These are phyloP conservation scores for Epistrophella euchroma DNA, from an alignment of 2,888 invertebrate species.

Conservation along the genomic window DNA sequence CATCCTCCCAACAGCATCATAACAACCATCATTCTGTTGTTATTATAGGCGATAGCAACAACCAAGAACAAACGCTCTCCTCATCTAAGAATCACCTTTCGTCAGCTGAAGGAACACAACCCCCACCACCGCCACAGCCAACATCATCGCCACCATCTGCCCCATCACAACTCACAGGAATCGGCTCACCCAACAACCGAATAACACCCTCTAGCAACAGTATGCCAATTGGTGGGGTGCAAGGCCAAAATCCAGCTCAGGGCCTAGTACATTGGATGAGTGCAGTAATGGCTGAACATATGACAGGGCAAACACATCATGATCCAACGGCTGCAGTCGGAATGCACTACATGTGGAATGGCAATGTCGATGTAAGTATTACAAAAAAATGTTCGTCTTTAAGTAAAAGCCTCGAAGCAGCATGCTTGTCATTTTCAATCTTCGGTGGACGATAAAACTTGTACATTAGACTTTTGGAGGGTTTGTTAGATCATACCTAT, in stretches of 20 bases:
- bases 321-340: constrained; percentile 84
- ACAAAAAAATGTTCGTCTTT: constrained; percentile 14
- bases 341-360: constrained; percentile 85
- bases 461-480: background rate
- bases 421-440: background rate
- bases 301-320: constrained; percentile 92
- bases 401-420: background rate
- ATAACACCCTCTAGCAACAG: constrained; percentile 73
- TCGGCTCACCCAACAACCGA: constrained; percentile 68
- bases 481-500: constrained; percentile 47
- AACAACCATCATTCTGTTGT: constrained; percentile 71
- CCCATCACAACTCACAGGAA: constrained; percentile 76
- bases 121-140: constrained; percentile 77
- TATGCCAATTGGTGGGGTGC: constrained; percentile 84
- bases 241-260: constrained; percentile 88
- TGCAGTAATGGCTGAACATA: constrained; percentile 96
- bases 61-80: constrained; percentile 66
- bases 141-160: constrained; percentile 77
- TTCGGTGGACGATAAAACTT: background rate
- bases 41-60: constrained; percentile 69
- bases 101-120: constrained; percentile 61
- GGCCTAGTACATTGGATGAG: constrained; percentile 98
- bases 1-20: constrained; percentile 68
- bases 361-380: constrained; percentile 83
- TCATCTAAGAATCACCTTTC: constrained; percentile 65